phyloP scores from a whole-genome alignment of 1,140 invertebrate genomes.

The Arion vulgaris region DNA sequence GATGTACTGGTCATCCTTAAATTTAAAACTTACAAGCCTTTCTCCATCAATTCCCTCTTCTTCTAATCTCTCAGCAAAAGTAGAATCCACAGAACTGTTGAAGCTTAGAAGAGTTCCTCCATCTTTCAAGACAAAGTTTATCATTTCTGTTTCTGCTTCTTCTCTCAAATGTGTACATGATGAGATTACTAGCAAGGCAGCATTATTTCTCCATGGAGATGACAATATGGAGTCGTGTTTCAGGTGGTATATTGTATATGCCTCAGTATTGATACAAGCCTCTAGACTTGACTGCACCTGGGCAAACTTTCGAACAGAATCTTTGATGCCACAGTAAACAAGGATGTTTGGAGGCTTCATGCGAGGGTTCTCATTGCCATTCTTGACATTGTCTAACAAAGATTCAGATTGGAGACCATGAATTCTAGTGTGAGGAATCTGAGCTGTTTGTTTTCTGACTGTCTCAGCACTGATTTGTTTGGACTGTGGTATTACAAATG shows the following conservation, averaged over 20 bases:
- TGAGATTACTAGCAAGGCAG: constrained; percentile 81
- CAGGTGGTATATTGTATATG: constrained; percentile 84
- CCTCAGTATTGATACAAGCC: constrained; percentile 81
- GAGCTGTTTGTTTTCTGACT: constrained; percentile 16
- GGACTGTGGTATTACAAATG: constrained; percentile 42
- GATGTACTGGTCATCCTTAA: not conserved
- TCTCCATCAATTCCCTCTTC: constrained; percentile 37
- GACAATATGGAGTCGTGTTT: constrained; percentile 77
- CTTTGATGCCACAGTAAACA: constrained; percentile 80
- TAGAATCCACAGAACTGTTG: constrained; percentile 10
- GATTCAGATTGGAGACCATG: not conserved
- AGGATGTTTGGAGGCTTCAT: constrained; percentile 85
- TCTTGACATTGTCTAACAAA: constrained; percentile 19
- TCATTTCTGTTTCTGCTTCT: constrained; percentile 78
- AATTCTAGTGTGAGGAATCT: not conserved
- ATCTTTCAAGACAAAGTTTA: constrained; percentile 75
- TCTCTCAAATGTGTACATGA: constrained; percentile 81
- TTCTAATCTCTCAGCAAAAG: constrained; percentile 9
- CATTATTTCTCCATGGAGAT: constrained; percentile 82
- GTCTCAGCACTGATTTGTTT: constrained; percentile 46
- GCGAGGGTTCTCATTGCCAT: constrained; percentile 6
- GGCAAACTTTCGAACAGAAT: constrained; percentile 81
- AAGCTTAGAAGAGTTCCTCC: constrained; percentile 19
- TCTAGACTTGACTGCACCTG: constrained; percentile 80
- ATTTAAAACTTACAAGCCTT: not conserved